Conservation (phyloP, 2,888 invertebrate species). For the Teinopalpus imperialis region DNA sequence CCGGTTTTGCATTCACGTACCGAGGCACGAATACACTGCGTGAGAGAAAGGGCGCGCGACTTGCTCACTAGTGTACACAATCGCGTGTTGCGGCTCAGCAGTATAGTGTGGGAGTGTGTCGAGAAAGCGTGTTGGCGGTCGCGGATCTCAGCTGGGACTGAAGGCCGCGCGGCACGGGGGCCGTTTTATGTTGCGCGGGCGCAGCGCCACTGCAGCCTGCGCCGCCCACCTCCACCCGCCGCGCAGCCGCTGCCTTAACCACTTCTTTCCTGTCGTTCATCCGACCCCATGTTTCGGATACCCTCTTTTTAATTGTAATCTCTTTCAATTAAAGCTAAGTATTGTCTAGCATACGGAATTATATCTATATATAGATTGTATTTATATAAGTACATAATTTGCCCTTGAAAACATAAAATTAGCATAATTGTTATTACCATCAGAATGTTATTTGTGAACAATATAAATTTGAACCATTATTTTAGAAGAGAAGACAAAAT, state of each 20-base stretch:
- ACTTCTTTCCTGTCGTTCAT: slow-evolving; percentile 25
- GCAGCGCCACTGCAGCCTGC: slow-evolving; percentile 35
- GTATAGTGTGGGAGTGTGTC: slow-evolving; percentile 63
- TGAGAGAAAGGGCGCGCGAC: slow-evolving; percentile 79
- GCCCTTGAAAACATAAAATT: no score
- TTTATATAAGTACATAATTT: no score
- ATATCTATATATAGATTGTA: no score
- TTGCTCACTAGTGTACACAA: slow-evolving; percentile 63
- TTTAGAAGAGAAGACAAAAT: no score
- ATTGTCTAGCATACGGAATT: no score
- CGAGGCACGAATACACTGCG: slow-evolving; percentile 76
- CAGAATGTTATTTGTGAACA: no score
- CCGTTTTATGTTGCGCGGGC: slow-evolving; percentile 61
- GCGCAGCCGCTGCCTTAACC: not conserved
- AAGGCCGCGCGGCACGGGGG: slow-evolving; percentile 78
- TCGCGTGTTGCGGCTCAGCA: slow-evolving; percentile 66
- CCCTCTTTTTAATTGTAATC: no score
- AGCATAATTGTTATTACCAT: no score
- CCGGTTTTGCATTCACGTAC: slow-evolving; percentile 79
- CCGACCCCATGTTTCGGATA: slow-evolving; percentile 21
- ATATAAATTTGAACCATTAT: no score
- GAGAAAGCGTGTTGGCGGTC: slow-evolving; percentile 67
- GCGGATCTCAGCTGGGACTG: slow-evolving; percentile 69
- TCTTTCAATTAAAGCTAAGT: no score
- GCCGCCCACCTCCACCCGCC: slow-evolving; percentile 31